A percentile compares a stretch with the other conserved stretches of the same genome.
Conservation (phyloP, 2,888 invertebrate genomes). For the Drymonia ruficornis region DNA sequence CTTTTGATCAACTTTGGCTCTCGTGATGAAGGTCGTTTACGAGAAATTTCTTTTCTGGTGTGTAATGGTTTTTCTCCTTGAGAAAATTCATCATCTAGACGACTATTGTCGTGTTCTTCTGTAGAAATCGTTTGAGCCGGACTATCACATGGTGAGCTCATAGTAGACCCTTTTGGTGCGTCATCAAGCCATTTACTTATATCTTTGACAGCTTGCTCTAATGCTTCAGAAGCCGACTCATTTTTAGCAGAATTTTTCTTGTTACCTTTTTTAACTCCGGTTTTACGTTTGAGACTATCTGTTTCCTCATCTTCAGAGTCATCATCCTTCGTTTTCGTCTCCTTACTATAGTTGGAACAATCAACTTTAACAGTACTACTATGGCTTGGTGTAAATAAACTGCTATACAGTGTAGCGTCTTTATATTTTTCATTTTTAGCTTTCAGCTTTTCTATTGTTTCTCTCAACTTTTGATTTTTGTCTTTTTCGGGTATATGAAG, state of each 20-base stretch:
- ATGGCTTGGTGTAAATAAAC: conserved; percentile 57
- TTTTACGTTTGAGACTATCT: conserved; percentile 51
- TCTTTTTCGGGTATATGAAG: conserved; percentile 70
- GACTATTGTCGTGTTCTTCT: conserved; percentile 85
- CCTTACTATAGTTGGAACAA: conserved; percentile 52
- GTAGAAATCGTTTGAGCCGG: conserved; percentile 88
- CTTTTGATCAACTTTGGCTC: conserved; percentile 78
- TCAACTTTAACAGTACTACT: conserved; percentile 50
- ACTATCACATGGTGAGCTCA: conserved; percentile 92
- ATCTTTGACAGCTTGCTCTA: conserved; percentile 91
- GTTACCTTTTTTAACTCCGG: conserved; percentile 59
- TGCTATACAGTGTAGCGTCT: conserved; percentile 63
- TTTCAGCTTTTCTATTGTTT: conserved; percentile 87
- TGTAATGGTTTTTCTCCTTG: conserved; percentile 65
- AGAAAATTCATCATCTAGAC: conserved; percentile 71
- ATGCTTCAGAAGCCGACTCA: conserved; percentile 83
- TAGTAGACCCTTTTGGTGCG: conserved; percentile 90
- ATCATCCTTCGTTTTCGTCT: conserved; percentile 44
- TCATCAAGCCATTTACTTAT: conserved; percentile 96
- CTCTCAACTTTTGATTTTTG: conserved; percentile 79
- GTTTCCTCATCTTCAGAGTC: conserved; percentile 52
- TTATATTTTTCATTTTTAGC: conserved; percentile 85
- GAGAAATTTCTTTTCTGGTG: conserved; percentile 70
- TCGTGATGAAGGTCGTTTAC: conserved; percentile 76
- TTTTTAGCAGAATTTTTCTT: conserved; percentile 80